Evolutionary conservation across 2,888 invertebrate species (phyloP).

Genomic region (Gandaritis pyraliata): DNA sequence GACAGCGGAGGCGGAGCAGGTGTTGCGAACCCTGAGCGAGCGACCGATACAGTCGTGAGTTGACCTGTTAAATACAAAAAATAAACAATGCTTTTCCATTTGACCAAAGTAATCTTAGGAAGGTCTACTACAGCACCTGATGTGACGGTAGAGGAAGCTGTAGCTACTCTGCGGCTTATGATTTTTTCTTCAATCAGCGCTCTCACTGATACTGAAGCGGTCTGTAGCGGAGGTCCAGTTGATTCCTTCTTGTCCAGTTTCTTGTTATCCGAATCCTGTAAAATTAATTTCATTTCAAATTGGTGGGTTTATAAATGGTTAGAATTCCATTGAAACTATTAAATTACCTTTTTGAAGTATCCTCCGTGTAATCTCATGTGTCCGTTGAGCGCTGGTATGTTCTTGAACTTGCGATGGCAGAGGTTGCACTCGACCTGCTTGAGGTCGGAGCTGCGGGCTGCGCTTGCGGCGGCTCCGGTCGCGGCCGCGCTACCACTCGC

Average conservation of each 20-base stretch:
- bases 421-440: constrained; percentile 97
- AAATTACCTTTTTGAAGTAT: constrained; percentile 95
- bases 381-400: constrained; percentile 98
- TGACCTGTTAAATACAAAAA: constrained; percentile 52
- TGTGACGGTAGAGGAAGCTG: constrained; percentile 53
- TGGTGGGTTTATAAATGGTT: background rate
- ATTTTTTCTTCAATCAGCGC: constrained; percentile 97
- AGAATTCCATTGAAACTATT: background rate
- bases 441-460: constrained; percentile 83
- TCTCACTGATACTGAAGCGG: constrained; percentile 95
- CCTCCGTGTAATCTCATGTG: constrained; percentile 99
- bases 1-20: constrained; percentile 77
- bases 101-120: too few relatives aligned
- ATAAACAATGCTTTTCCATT: background rate
- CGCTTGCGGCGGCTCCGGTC: constrained; percentile 47
- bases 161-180: constrained; percentile 91
- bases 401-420: constrained; percentile 98
- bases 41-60: constrained; percentile 53
- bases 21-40: constrained; percentile 64
- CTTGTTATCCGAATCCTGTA: constrained; percentile 91
- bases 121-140: constrained; percentile 48
- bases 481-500: constrained; percentile 59
- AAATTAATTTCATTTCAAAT: constrained; percentile 16
- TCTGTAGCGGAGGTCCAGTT: constrained; percentile 93
- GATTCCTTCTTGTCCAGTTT: constrained; percentile 94